Base-by-base conservation (phyloP, 2,113 vertebrate genomes). In the Podiceps cristatus region DNA sequence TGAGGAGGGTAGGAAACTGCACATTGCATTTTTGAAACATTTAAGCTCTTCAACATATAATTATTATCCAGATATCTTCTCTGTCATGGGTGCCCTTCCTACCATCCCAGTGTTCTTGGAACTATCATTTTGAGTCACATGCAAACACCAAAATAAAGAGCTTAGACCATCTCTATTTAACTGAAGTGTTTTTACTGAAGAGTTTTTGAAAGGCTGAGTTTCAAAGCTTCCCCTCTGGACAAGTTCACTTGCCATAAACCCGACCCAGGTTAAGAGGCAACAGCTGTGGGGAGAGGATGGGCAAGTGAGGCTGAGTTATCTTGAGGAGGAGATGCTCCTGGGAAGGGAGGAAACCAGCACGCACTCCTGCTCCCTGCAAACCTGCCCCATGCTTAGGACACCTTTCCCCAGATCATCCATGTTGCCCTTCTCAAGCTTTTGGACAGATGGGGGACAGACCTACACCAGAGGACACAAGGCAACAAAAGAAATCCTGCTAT, bases 41-140 rank as follows among this genome's bases (percentile, higher is more conserved):
- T 37, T 33, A 58, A 49, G 17, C 45, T 78, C 58, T 90, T 77
- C 42, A 74, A 31, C 13, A 40, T 1, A 17, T 5, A 29, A 37
- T 71, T 53, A 53, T 49, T 88, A 37, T 79, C 75, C 76, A 44
- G 17, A 0, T 42, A 66, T 3, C 13, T 73, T 55, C 35, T 78
- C 28, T 49, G 4, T 11, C 1, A 0, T 13, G 20, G 13, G 6
- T n/a, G 8, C 7, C n/a, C 50, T 71, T 50, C 52, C 63, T 81
- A 56, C 12, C 9, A 2, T 27, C 31, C 10, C 11, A 45, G 8
- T 53, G n/a, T 9, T 87, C 55, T 31, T 53, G 14, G 40, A 91
- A 76, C 29, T 10, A 44, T 19, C 7, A 37, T 33, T 92, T 66
- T 59, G 52, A 44, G 13, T 69, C 31, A 88, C 10, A 56, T 0